Base-by-base conservation (phyloP, 2,797 vertebrate genomes). In the Phrynocephalus guinanensis region DNA sequence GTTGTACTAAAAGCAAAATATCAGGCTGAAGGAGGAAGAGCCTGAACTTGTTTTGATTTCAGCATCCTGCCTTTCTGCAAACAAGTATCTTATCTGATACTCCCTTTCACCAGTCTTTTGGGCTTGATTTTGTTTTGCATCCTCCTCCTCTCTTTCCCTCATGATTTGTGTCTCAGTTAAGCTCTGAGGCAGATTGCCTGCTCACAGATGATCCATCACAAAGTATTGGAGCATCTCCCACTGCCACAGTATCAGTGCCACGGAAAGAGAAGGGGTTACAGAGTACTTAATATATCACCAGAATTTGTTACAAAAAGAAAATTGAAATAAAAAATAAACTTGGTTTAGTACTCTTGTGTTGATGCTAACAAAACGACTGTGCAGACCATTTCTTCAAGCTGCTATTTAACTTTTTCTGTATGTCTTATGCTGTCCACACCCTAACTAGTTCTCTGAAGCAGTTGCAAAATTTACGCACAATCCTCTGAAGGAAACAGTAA, bases 21-120 rank as follows among this genome's bases (percentile, higher is more conserved):
- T n/a, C 30, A 76, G 60, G 38, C 60, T 52, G 28, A 28, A 75
- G 15, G 10, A 81, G 60, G n/a, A 9, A 26, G 18, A 56, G 6
- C 18, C 75, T 48, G 50, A 67, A 44, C 52, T 71, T 77, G 22
- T 75, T n/a, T 84, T 73, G 68, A 84, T 66, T 67, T 84, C 68
- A 80, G 33, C 22, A 52, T 68, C 33, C 13, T 38, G 28, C 60
- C 16, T 78, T 9, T 60, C 18, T 50, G 2, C 18, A 6, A 11
- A 86, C 18, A 30, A 82, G 38, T 50, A 72, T 79, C 52, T 44
- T 79, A 71, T 33, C 18, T 63, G 28, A 88, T 77, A 77, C 11
- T 56, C 48, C 10, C 15, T 83, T 70, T 83, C 18, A 2, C 33
- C 20, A 79, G 30, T 50, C 38, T 79, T 44, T 88, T 80, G 44